phyloP scores from a whole-genome alignment of 1,140 invertebrate species.

The Solen grandis region DNA sequence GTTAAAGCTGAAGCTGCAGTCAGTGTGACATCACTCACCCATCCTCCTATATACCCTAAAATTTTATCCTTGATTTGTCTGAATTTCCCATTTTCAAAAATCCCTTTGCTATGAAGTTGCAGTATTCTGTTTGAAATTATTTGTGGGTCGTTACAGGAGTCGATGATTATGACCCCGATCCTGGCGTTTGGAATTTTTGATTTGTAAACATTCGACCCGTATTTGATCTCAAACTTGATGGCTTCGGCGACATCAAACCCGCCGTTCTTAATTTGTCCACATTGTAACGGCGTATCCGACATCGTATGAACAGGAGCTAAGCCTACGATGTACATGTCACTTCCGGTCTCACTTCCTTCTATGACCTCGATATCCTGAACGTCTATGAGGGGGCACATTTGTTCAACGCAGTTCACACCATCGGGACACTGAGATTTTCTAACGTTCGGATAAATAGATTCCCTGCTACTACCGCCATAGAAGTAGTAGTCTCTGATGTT shows the following conservation, averaged over 20 bases:
- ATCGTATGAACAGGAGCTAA: constrained; percentile 36
- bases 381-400: not conserved
- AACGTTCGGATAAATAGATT: constrained; percentile 8
- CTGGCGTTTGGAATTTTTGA: constrained; percentile 13
- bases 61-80: constrained; percentile 13
- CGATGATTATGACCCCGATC: constrained; percentile 43
- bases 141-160: constrained; percentile 50
- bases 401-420: constrained; percentile 2
- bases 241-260: constrained; percentile 39
- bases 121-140: constrained; percentile 42
- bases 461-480: constrained; percentile 24
- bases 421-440: constrained; percentile 36
- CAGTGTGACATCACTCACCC: constrained; percentile 35
- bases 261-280: constrained; percentile 40
- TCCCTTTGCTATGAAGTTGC: constrained; percentile 23
- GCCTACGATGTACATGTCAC: constrained; percentile 50
- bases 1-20: not conserved
- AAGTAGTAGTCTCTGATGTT: constrained; percentile 19
- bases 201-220: too few relatives aligned
- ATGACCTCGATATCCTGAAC: not conserved
- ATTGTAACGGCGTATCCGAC: constrained; percentile 12
- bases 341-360: not conserved
- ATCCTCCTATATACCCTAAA: constrained; percentile 41
- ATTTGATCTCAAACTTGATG: constrained; percentile 18
- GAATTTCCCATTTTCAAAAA: constrained; percentile 9